phyloP scores from a whole-genome alignment of 2,797 vertebrate species.

The Mormyrus proboscirostris region DNA sequence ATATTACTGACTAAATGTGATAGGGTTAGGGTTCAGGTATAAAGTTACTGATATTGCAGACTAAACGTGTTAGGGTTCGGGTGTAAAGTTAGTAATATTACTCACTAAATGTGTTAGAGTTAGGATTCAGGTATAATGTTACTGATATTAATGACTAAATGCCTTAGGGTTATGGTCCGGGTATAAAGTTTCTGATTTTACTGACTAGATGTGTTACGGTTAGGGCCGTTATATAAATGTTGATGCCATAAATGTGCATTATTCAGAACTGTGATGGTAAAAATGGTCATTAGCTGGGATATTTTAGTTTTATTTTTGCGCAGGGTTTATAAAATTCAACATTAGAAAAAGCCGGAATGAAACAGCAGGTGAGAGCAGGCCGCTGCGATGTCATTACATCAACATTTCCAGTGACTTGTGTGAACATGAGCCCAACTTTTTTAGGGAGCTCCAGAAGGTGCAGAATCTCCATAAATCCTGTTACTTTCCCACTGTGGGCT shows the following conservation, averaged over 20 bases:
- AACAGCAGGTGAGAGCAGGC: neutral
- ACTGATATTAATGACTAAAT: neutral
- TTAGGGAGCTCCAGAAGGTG: neutral
- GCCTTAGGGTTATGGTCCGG: neutral
- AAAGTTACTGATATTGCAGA: neutral
- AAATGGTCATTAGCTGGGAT: neutral
- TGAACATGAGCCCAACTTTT: neutral
- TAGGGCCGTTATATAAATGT: neutral
- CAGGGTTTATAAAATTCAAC: neutral
- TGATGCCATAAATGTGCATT: neutral
- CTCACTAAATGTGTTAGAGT: neutral
- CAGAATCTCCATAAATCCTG: neutral
- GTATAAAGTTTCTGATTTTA: neutral
- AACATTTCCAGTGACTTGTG: neutral
- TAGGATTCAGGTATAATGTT: neutral
- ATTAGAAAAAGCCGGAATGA: neutral
- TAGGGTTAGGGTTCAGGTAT: neutral
- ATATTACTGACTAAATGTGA: neutral
- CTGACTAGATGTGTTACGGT: neutral
- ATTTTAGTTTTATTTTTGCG: neutral
- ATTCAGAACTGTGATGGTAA: neutral
- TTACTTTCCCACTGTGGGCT: neutral
- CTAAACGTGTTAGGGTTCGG: neutral
- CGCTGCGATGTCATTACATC: neutral
- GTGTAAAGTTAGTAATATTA: neutral